These are phyloP conservation scores for Benthosema pterotum DNA, from an alignment of 2,797 vertebrate species.

Conservation along the genomic window DNA sequence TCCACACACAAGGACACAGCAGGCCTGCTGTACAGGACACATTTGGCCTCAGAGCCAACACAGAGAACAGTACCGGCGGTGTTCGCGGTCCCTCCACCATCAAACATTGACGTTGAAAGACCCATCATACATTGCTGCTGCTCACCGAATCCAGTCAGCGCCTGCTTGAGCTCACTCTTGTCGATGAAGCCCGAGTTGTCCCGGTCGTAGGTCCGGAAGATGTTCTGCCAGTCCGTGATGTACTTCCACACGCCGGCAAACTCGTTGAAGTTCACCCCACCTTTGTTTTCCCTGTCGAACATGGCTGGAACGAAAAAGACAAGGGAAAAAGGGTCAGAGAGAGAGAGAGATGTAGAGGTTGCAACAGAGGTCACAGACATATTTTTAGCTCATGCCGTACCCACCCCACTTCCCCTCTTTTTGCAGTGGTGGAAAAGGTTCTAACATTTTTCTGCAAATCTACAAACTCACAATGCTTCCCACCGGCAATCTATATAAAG, in stretches of 20 bases:
- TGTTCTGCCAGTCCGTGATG: conserved; percentile 98
- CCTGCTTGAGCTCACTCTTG: conserved; percentile 96
- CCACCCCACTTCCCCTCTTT: background rate
- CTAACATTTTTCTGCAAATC: too few relatives aligned
- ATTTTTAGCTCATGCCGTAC: background rate
- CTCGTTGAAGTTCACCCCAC: conserved; percentile 97
- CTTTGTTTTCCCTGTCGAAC: conserved; percentile 98
- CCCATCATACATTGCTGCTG: conserved; percentile 62
- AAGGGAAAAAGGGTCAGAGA: background rate
- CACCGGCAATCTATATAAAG: too few relatives aligned
- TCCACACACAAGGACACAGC: too few relatives aligned
- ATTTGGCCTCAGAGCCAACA: conserved; percentile 33
- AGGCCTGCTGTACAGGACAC: conserved; percentile 13
- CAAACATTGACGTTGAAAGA: conserved; percentile 21
- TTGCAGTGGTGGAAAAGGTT: too few relatives aligned
- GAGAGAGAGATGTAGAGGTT: background rate
- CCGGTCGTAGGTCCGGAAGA: conserved; percentile 96
- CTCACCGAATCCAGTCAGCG: conserved; percentile 98
- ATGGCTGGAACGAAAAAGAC: conserved; percentile 82
- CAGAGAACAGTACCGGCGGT: background rate
- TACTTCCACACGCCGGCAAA: conserved; percentile 99
- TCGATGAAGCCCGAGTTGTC: conserved; percentile 99
- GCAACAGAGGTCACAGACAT: background rate
- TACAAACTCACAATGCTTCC: too few relatives aligned
- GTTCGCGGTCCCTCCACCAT: conserved; percentile 46